Evolutionary conservation across 2,113 vertebrate genomes (phyloP), one percentile per base, ranked within the genome.

Genomic region (Sinocyclocheilus anshuiensis): DNA sequence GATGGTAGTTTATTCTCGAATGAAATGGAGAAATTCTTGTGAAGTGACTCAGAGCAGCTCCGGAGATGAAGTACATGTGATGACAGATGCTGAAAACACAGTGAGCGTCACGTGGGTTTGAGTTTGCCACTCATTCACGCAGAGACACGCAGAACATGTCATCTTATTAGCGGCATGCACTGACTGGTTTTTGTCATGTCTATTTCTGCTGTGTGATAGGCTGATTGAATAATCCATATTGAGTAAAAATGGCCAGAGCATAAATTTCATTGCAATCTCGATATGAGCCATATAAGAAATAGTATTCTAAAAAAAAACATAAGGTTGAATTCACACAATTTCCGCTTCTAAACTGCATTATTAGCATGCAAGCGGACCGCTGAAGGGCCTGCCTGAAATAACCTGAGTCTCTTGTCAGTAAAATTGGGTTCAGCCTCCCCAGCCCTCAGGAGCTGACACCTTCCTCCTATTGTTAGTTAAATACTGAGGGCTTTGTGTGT

Each of bases 401-500:
- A 82, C 42, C 39, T 22, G 24, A 82, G 42, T 69, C 39, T 50
- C 81, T 50, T n/a, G 45, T 83, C 81, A 1, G 65, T 53, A 71
- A 71, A 53, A 83, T 20, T 65, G 13, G 24, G 79, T 20, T 71
- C 65, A 71, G 10, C 77, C 42, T 13, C 79, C 69, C 57, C 33
- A 71, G 71, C 59, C 39, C 57, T 85, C 36, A 55, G 39, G 12
- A 59, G 81, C 81, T 26, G 33, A 81, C 81, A 81, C 75, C 48
- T 36, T 67, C 48, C 57, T 76, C 59, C 77, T 42, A n/a, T 55
- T 57, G 75, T 80, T 75, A 57, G 72, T 78, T 45, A 53, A 61
- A 63, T 71, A 69, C 63, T 22, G 81, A 53, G 81, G 42, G 45
- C 48, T 22, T 61, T n/a, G 77, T 81, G 61, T 83, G 81, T 71